These are phyloP conservation scores for Drosophila gunungcola DNA, from an alignment of 1,140 invertebrate genomes.

Conservation along the genomic window DNA sequence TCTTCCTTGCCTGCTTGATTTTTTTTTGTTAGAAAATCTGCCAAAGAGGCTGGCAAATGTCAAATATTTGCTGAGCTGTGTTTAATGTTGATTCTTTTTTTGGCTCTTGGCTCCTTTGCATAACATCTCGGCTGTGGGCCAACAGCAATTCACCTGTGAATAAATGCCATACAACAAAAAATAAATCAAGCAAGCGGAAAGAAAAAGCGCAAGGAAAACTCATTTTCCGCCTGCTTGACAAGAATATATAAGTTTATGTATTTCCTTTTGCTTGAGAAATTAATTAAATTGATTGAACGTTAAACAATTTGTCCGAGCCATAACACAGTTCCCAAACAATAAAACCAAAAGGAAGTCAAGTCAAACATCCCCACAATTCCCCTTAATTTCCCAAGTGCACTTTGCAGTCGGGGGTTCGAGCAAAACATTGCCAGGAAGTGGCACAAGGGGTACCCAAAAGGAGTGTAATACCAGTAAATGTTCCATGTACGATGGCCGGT, in stretches of 20 bases:
- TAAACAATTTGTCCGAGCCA: slow-evolving; percentile 64
- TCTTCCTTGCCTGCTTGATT: neutral
- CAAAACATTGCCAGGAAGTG: neutral
- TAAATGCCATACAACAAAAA: slow-evolving; percentile 23
- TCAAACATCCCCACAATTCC: slow-evolving; percentile 1
- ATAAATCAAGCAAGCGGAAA: slow-evolving; percentile 20
- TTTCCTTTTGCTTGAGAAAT: slow-evolving; percentile 44
- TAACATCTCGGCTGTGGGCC: slow-evolving; percentile 44
- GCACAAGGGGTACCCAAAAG: neutral
- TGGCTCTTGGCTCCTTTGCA: slow-evolving; percentile 48
- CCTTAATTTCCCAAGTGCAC: slow-evolving; percentile 32
- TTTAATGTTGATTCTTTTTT: slow-evolving; percentile 80
- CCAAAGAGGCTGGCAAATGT: slow-evolving; percentile 65
- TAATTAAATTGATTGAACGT: slow-evolving; percentile 77
- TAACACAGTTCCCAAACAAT: slow-evolving; percentile 50
- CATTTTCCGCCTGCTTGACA: slow-evolving; percentile 56
- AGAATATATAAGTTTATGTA: slow-evolving; percentile 30
- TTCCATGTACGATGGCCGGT: slow-evolving; percentile 52
- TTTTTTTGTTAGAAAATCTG: slow-evolving; percentile 20
- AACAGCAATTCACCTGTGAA: slow-evolving; percentile 65
- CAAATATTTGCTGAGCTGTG: slow-evolving; percentile 82
- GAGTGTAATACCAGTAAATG: slow-evolving; percentile 46
- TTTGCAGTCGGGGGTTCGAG: slow-evolving; percentile 11
- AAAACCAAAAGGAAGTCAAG: slow-evolving; percentile 17
- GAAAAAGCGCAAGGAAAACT: slow-evolving; percentile 42